Conservation (phyloP, 2,888 invertebrate species). For the Kryphioiulus occultus region DNA sequence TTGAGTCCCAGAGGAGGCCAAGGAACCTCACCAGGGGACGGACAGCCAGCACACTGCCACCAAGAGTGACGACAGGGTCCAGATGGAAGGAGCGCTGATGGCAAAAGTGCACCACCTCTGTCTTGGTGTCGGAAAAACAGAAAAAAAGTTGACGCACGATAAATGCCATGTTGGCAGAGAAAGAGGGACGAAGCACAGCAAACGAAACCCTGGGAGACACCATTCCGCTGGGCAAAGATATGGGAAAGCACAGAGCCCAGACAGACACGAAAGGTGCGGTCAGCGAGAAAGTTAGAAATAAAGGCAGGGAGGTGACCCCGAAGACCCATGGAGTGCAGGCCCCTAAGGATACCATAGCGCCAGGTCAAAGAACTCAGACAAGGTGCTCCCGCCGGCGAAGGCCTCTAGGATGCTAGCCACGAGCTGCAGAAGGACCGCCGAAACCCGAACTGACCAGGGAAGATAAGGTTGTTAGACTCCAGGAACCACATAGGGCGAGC, state of each 20-base stretch:
- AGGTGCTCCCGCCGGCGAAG: neutral
- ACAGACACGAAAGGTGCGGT: neutral
- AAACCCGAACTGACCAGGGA: neutral
- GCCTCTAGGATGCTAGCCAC: neutral
- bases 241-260: neutral
- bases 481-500: conserved; percentile 32
- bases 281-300: neutral
- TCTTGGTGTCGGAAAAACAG: neutral
- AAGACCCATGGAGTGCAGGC: neutral
- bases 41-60: neutral
- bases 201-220: neutral
- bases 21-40: neutral
- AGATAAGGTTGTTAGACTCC: neutral
- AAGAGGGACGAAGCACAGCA: too few species aligned
- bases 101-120: neutral
- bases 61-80: neutral
- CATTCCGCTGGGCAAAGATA: neutral
- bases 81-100: neutral
- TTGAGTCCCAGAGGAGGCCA: neutral
- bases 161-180: neutral
- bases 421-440: neutral
- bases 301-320: neutral
- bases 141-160: neutral
- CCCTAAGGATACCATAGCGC: conserved; percentile 39
- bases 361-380: conserved; percentile 44